Evolutionary conservation across 2,113 vertebrate species (phyloP), one percentile per base, ranked within the genome.

Genomic region (Panthera tigris): DNA sequence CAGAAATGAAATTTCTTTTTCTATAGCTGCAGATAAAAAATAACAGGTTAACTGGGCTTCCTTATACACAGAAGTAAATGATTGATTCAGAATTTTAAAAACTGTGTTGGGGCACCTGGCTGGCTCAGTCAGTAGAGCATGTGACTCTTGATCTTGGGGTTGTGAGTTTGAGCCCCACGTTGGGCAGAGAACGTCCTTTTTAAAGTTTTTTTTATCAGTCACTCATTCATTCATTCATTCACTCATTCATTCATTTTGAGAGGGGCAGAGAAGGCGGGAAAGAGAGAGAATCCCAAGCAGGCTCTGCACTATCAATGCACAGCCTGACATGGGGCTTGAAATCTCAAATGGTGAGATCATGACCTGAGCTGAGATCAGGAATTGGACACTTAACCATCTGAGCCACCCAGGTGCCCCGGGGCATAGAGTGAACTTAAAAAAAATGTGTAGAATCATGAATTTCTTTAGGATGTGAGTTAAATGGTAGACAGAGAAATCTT

Each of bases 1-100:
- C 63, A 79, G 61, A 82, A 95, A 36, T 4, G 29, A 33, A 93
- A 41, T 92, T 96, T 91, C 68, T 93, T 89, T 89, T 63, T 50
- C 25, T 50, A 18, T 25, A 83, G 16, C 61, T 61, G 5, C 3
- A 2, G 41, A 74, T 94, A 3, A 15, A 55, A n/a, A 95, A 91
- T 39, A 93, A 69, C n/a, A 80, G 39, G 13, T 66, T 93, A 63
- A 78, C 69, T 61, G 71, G 18, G 4, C 36, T 88, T 81, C 14
- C 3, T 57, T 33, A 66, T 31, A 76, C 7, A 25, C 1, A 66
- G 74, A 95, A 85, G 48, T 31, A 68, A 85, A 29, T 61, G 50
- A 11, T 81, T 48, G 57, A 63, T 39, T 74, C 25, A 55, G 25
- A 66, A 76, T 29, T 4, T 27, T 33, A 57, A 80, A 92, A 74